phyloP scores from a whole-genome alignment of 2,113 vertebrate species.

The Callaeas wilsoni region DNA sequence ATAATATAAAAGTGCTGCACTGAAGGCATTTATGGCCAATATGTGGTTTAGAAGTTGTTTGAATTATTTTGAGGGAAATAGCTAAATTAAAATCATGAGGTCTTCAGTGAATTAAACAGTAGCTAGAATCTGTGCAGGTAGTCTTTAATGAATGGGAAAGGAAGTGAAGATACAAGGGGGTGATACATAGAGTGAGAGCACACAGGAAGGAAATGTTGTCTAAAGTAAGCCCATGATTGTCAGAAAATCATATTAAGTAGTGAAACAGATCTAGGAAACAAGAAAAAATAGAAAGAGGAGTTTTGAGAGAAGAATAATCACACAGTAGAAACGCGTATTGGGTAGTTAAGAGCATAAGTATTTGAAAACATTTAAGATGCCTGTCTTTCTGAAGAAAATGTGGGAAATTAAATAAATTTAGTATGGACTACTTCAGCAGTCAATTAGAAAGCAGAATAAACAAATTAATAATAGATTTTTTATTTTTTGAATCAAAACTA shows the following conservation, averaged over 20 bases:
- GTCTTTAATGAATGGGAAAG: neutral
- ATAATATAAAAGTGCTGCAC: neutral
- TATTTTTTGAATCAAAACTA: neutral
- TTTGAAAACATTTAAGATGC: neutral
- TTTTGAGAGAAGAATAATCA: neutral
- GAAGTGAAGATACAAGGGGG: neutral
- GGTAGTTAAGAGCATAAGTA: neutral
- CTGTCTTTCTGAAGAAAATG: neutral
- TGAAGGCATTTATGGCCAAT: neutral
- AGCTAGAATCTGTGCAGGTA: neutral
- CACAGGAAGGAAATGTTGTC: neutral
- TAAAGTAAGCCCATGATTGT: neutral
- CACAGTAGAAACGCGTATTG: neutral
- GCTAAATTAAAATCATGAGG: fast-evolving
- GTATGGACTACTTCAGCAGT: neutral
- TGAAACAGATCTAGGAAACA: neutral
- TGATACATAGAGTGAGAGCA: neutral
- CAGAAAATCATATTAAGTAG: neutral
- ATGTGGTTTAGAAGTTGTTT: neutral
- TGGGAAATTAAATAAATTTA: neutral
- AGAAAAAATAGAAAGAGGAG: neutral
- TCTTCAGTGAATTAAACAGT: neutral
- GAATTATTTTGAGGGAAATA: neutral
- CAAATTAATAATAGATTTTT: neutral
- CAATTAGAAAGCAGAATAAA: neutral